Base-by-base conservation (phyloP, 2,113 vertebrate genomes). In the Athene cunicularia region DNA sequence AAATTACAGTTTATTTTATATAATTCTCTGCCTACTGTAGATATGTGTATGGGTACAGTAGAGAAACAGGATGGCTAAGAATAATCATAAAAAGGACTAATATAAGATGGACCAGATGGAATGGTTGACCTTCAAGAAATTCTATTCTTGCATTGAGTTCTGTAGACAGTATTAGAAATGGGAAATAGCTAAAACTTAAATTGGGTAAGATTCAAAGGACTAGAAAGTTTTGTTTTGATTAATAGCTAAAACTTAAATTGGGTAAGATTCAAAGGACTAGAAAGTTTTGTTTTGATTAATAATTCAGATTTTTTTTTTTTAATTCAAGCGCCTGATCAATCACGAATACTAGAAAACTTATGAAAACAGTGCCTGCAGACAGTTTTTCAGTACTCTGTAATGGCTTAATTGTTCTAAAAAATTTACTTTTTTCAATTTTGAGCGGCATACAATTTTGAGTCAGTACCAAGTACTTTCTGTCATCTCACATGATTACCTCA, bases 91-190 rank as follows among this genome's bases (percentile, higher is more conserved):
- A 23, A 43, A 12, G 28, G 37, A 56, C 3, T 59, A 52, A 26
- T 58, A 13, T 39, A 73, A 80, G 1, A 3, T 41, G 28, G 45
- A 52, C 3, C 10, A 52, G 21, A n/a, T 50, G 50, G 7, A 56
- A 67, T 67, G 4, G 18, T 3, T 83, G 16, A 60, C 58, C 16
- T 47, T 56, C 12, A 58, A 86, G 43, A 62, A 67, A 39, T 49
- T 52, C 10, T 49, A 1, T 43, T 71, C 28, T 66, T 6, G 2
- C 0, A 2, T 16, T 18, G 17, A 88, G 9, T 63, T 55, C n/a
- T 43, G n/a, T 35, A 67, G 70, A 59, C 5, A 80, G 8, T 28
- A 53, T 77, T 20, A 92, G 45, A 77, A 77, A 86, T 0, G 2
- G 14, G 12, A 93, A 94, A 70, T 5, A 80, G 6, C 5, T 33